These are phyloP conservation scores for Nanorana parkeri DNA, from an alignment of 2,113 vertebrate species.

Conservation along the genomic window DNA sequence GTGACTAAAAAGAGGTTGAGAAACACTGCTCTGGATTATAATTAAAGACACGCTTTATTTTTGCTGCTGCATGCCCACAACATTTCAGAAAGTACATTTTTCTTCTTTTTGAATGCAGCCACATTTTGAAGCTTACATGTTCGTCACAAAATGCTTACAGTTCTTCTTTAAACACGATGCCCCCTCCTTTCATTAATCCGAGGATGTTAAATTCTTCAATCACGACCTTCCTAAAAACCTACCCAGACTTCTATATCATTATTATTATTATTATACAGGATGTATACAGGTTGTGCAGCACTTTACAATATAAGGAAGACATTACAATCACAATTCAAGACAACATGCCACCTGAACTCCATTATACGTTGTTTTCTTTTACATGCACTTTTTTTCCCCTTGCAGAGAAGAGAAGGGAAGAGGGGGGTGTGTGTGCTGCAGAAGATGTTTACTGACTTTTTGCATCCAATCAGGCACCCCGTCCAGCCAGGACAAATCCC, in stretches of 20 bases:
- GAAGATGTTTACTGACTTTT: constrained; percentile 18
- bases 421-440: neutral
- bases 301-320: too few species aligned
- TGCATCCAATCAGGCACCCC: neutral
- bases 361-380: neutral
- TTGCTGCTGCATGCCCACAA: too few species aligned
- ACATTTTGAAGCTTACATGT: too few species aligned
- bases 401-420: neutral
- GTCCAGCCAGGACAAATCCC: neutral
- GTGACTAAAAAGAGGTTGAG: too few species aligned
- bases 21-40: too few species aligned
- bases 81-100: too few species aligned
- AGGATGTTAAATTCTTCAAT: neutral
- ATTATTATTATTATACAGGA: too few species aligned
- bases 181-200: neutral
- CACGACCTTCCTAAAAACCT: neutral
- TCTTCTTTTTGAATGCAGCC: too few species aligned
- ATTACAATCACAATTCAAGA: too few species aligned
- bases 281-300: too few species aligned
- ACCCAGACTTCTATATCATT: neutral
- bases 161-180: neutral
- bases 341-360: neutral
- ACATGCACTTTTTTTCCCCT: neutral
- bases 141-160: neutral
- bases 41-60: too few species aligned